A percentile compares a stretch with the other conserved stretches of the same genome.
Evolutionary conservation across 2,888 invertebrate genomes (phyloP).

Genomic region (Neoitamus cyanurus): DNA sequence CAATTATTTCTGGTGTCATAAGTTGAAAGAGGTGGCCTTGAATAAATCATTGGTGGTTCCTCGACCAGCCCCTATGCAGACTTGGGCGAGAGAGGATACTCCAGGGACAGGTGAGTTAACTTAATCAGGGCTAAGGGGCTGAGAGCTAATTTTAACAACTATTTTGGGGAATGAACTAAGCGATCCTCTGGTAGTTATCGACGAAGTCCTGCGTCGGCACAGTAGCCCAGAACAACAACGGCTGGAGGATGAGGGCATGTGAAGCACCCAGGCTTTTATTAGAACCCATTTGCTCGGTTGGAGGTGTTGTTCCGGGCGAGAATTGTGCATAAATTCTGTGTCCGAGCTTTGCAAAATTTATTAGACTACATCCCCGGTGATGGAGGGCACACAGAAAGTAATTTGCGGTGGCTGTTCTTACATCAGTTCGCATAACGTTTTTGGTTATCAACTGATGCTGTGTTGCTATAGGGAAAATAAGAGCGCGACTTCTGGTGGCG

Average conservation of each 20-base stretch:
- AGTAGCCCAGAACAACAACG: background rate
- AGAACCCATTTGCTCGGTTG: background rate
- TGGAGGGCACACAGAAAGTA: background rate
- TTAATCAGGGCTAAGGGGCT: constrained; percentile 29
- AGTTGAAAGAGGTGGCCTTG: constrained; percentile 16
- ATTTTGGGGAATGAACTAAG: constrained; percentile 7
- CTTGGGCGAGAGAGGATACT: background rate
- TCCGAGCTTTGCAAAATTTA: constrained; percentile 15
- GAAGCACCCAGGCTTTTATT: background rate
- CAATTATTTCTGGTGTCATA: constrained; percentile 37
- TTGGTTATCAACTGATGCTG: background rate
- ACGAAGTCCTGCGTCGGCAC: background rate
- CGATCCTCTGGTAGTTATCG: constrained; percentile 23
- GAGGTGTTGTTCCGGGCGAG: background rate
- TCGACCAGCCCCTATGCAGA: background rate
- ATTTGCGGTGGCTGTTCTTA: constrained; percentile 24
- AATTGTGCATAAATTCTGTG: constrained; percentile 12
- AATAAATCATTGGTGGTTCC: constrained; percentile 32
- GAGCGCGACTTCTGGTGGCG: background rate
- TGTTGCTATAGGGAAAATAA: background rate
- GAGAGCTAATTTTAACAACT: constrained; percentile 26
- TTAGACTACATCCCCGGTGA: constrained; percentile 14
- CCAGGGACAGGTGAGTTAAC: constrained; percentile 15
- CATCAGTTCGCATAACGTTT: constrained; percentile 2
- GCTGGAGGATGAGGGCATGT: background rate